Percentiles rank a stretch among this genome's conserved stretches.
Conservation (phyloP, 2,797 vertebrate species). For the Labroides dimidiatus region DNA sequence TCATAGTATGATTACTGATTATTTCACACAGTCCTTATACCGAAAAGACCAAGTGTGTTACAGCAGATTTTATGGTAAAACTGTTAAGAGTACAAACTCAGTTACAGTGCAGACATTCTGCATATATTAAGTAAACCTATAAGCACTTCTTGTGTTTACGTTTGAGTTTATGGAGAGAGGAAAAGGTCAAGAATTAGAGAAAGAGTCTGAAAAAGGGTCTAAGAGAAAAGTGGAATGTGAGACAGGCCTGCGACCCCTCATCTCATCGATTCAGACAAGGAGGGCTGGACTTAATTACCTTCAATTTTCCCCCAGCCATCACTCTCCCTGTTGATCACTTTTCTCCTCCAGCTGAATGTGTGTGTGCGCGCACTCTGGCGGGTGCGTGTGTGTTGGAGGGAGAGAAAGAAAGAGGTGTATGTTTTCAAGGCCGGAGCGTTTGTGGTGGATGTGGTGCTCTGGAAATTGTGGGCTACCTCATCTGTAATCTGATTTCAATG, state of each 20-base stretch:
- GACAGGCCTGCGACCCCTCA: constrained; percentile 79
- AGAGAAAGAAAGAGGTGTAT: constrained; percentile 68
- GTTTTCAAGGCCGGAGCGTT: constrained; percentile 83
- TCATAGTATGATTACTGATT: too few relatives aligned
- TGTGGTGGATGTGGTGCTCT: constrained; percentile 74
- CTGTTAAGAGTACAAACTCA: too few relatives aligned
- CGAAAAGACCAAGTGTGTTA: too few relatives aligned
- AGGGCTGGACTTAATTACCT: constrained; percentile 84
- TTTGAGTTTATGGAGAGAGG: constrained; percentile 22
- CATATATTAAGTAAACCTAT: too few relatives aligned
- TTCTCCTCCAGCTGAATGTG: constrained; percentile 46
- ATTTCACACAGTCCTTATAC: too few relatives aligned
- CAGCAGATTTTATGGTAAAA: too few relatives aligned
- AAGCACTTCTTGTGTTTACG: too few relatives aligned
- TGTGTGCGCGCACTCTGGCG: constrained; percentile 21
- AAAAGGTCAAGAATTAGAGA: constrained; percentile 15
- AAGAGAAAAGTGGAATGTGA: constrained; percentile 75
- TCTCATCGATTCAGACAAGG: constrained; percentile 83
- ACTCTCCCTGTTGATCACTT: constrained; percentile 79
- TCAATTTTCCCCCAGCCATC: constrained; percentile 76
- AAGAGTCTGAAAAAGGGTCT: constrained; percentile 19
- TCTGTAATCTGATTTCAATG: constrained; percentile 85
- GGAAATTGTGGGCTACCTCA: constrained; percentile 77
- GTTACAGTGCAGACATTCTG: too few relatives aligned
- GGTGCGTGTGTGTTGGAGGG: constrained; percentile 37